A percentile compares a stretch with the other conserved stretches of the same genome.
Evolutionary conservation across 2,888 invertebrate genomes (phyloP).

Genomic region (Zhengitettix transpicula): DNA sequence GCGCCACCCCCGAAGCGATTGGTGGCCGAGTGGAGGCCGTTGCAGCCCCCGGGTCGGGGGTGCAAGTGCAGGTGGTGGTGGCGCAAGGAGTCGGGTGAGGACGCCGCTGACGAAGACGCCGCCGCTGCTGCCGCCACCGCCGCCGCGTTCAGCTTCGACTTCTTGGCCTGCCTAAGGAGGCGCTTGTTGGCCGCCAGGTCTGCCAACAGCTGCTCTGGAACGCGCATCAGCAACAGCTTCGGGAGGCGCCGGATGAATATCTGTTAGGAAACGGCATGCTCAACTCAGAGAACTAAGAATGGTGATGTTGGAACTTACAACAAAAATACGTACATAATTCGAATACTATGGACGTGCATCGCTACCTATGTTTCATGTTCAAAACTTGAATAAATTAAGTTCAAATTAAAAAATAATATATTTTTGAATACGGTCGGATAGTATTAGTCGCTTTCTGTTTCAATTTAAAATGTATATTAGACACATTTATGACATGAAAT

Average conservation of each 20-base stretch:
- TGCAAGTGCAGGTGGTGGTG: conserved; percentile 42
- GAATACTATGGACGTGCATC: too few relatives aligned
- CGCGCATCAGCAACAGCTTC: conserved; percentile 70
- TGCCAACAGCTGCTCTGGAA: conserved; percentile 68
- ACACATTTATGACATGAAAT: too few relatives aligned
- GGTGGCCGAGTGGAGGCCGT: conserved; percentile 51
- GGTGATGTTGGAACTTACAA: too few relatives aligned
- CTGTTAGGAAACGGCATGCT: background rate
- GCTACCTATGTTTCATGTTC: too few relatives aligned
- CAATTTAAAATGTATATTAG: too few relatives aligned
- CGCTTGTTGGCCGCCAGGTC: conserved; percentile 68
- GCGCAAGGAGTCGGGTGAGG: conserved; percentile 61
- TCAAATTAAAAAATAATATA: too few relatives aligned
- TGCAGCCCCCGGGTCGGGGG: conserved; percentile 52
- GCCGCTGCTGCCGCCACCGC: conserved; percentile 48
- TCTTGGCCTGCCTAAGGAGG: conserved; percentile 14
- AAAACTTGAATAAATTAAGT: too few relatives aligned
- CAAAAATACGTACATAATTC: too few relatives aligned
- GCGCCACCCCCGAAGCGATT: conserved; percentile 23
- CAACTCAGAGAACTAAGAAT: too few relatives aligned
- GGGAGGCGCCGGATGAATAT: conserved; percentile 40
- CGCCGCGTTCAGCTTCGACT: conserved; percentile 31
- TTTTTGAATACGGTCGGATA: too few relatives aligned
- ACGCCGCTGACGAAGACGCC: conserved; percentile 49
- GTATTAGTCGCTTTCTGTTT: too few relatives aligned